Base-by-base conservation (phyloP, 2,113 vertebrate genomes). In the Microcebus murinus region DNA sequence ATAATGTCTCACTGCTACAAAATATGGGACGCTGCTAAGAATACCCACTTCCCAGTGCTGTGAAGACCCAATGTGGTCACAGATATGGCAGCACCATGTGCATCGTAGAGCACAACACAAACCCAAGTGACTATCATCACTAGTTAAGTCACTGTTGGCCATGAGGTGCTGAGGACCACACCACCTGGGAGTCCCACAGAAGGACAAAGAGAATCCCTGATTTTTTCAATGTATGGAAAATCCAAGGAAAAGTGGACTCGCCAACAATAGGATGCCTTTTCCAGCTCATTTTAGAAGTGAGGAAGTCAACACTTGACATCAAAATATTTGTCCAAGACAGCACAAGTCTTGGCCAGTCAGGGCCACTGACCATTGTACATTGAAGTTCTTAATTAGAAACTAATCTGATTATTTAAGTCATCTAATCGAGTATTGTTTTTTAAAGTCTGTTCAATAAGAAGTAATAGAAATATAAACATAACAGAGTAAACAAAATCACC, bases 381-480 rank as follows among this genome's bases (percentile, higher is more conserved):
- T 29, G 4, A 73, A 45, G 12, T 48, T 81, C 52, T 9, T 50
- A 55, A 79, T 91, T 63, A 76, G 70, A 87, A 74, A 90, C 9
- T 3, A 61, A 79, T 50, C 81, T 70, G 48, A 14, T 85, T 39
- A 79, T 2, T 84, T 67, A 93, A 73, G 34, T 88, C 8, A 45
- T 57, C 74, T 81, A 76, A 34, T 76, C 86, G 57, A 63, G 31
- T 18, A 52, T 67, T 92, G 36, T 89, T 93, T 95, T 77, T 42
- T 31, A 48, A 48, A 86, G 29, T 91, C 6, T 77, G 21, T 77
- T 94, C 67, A 52, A 10, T 65, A 93, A 52, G 59, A 84, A 81
- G 21, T 42, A 82, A n/a, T n/a, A 25, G 25, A 94, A 74, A 81
- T 67, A 23, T 55, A 87, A 95, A 36, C 27, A 23, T 67, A 76